A percentile compares a stretch with the other conserved stretches of the same genome.
Conservation (phyloP, 2,113 vertebrate species). For the Pristiophorus japonicus region DNA sequence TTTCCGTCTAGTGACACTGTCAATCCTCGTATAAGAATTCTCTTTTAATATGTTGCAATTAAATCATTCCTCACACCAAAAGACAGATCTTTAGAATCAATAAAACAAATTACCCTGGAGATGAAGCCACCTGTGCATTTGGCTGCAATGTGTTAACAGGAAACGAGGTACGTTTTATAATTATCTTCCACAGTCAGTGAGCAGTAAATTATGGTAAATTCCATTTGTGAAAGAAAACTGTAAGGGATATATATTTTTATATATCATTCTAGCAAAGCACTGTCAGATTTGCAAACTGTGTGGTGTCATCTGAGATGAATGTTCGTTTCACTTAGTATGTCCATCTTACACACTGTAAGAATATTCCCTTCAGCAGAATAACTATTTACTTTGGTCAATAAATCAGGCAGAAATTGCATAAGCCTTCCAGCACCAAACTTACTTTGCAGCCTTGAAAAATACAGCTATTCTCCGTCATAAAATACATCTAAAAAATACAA, state of each 20-base stretch:
- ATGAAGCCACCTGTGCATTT: slow-evolving; percentile 9
- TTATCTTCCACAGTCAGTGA: not conserved
- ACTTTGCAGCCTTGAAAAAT: not conserved
- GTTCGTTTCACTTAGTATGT: slow-evolving; percentile 5
- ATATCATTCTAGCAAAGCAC: not conserved
- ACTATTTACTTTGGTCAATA: slow-evolving; percentile 31
- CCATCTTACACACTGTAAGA: not conserved
- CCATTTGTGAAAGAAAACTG: not conserved
- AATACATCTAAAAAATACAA: not conserved
- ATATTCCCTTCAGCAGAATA: slow-evolving; percentile 24
- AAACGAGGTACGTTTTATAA: slow-evolving; percentile 13
- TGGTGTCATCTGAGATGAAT: slow-evolving; percentile 9
- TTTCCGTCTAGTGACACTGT: not conserved
- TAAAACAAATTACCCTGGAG: slow-evolving; percentile 3
- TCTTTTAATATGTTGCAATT: slow-evolving; percentile 4
- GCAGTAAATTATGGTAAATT: slow-evolving; percentile 28
- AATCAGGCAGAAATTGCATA: slow-evolving; percentile 6
- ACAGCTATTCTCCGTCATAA: not conserved
- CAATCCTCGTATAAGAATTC: too few species aligned
- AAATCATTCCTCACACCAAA: not conserved
- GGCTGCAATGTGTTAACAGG: slow-evolving; percentile 6
- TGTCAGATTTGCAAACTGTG: not conserved
- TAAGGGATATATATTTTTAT: not conserved
- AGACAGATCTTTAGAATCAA: not conserved
- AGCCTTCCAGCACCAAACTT: not conserved